Conservation (phyloP, 2,888 invertebrate species). For the Drosophila meridionalis region DNA sequence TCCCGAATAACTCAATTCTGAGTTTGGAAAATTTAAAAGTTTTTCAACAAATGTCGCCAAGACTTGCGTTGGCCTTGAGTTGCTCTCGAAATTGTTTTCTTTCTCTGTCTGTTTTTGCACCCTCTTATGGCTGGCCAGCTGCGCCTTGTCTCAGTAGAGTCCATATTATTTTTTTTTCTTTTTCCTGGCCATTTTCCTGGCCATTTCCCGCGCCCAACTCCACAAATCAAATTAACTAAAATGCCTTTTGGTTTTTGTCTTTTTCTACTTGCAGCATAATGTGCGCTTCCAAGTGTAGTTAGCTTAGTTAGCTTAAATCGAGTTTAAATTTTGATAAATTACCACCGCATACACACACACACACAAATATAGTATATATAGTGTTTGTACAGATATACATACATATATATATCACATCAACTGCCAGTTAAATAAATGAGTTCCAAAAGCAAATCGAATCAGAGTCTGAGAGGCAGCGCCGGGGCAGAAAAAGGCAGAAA, state of each 20-base stretch:
- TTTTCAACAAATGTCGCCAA: conserved; percentile 10
- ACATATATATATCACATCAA: conserved; percentile 13
- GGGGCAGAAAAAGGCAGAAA: conserved; percentile 68
- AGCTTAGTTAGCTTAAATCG: conserved; percentile 73
- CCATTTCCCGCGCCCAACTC: conserved; percentile 39
- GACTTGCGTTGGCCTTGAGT: conserved; percentile 7
- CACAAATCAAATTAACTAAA: conserved; percentile 79
- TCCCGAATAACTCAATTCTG: neutral
- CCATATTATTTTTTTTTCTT: neutral
- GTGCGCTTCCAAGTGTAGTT: conserved; percentile 80
- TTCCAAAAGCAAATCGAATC: conserved; percentile 14
- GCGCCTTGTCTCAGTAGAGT: conserved; percentile 18
- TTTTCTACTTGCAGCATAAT: conserved; percentile 82
- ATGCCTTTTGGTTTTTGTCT: conserved; percentile 82
- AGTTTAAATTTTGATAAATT: conserved; percentile 77
- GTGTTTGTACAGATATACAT: conserved; percentile 22
- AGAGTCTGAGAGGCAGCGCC: conserved; percentile 23
- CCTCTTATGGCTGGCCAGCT: conserved; percentile 40
- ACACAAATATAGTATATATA: conserved; percentile 14
- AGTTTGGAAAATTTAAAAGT: neutral
- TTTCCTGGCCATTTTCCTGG: conserved; percentile 27
- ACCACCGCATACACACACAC: conserved; percentile 41
- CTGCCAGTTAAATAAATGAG: conserved; percentile 59
- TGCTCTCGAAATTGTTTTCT: conserved; percentile 8
- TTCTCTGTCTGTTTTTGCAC: neutral